Percentiles rank a stretch among this genome's conserved stretches.
Evolutionary conservation across 2,113 vertebrate genomes (phyloP).

Genomic region (Argyrosomus japonicus): DNA sequence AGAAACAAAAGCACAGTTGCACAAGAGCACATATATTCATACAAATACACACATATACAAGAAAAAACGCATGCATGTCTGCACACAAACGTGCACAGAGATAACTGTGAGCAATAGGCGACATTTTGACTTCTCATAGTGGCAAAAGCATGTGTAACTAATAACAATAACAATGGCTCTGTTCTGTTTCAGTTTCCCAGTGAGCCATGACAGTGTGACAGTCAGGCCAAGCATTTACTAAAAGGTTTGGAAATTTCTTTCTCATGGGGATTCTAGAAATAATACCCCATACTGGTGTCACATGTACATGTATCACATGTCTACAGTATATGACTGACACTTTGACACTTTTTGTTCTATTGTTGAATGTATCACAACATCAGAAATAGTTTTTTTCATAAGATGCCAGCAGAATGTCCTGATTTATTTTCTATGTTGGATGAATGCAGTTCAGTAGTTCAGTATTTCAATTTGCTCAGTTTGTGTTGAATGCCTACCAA

Average conservation of each 20-base stretch:
- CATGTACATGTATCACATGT: conserved; percentile 13
- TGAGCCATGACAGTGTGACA: not conserved
- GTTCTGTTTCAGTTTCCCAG: not conserved
- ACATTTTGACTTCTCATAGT: not conserved
- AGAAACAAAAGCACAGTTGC: not conserved
- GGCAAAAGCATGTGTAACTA: not conserved
- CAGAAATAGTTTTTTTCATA: too few relatives aligned
- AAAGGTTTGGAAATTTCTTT: not conserved
- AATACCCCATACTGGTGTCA: not conserved
- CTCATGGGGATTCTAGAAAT: not conserved
- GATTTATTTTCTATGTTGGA: too few relatives aligned
- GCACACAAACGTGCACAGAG: not conserved
- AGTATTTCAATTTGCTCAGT: too few relatives aligned
- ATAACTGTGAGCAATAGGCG: too few relatives aligned
- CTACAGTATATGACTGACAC: too few relatives aligned
- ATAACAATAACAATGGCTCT: not conserved
- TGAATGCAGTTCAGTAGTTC: too few relatives aligned
- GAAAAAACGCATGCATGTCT: not conserved
- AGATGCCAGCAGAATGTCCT: too few relatives aligned
- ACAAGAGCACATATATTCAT: not conserved
- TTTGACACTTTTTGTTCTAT: too few relatives aligned
- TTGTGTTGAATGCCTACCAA: too few relatives aligned
- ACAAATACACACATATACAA: not conserved
- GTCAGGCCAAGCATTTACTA: not conserved
- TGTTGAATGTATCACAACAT: too few relatives aligned